Evolutionary conservation across 2,888 invertebrate genomes (phyloP), one percentile per base, ranked within the genome.

Genomic region (Scotopteryx bipunctaria): DNA sequence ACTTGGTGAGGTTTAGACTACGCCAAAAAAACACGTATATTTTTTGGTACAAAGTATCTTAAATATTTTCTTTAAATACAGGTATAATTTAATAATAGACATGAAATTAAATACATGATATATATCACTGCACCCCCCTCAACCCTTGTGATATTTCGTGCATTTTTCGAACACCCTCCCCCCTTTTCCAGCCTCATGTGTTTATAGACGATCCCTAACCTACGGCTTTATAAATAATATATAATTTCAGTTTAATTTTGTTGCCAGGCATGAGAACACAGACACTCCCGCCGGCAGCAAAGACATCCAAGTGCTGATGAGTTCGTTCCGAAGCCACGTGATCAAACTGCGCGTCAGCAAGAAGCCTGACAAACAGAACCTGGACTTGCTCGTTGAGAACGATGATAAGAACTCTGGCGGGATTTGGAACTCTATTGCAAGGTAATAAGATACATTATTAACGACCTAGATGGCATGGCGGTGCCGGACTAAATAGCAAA

Each of bases 371-470:
- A 98, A 96, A 90, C 92, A 94, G 64, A 92, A 95, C 52, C 92
- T 96, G 61, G 98, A 98, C 83, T 90, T 99, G 11, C 91, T 99
- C 1, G 94, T 95, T 0, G 98, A 98, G 61, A 94, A 95, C 49
- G 94, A 94, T 1, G 92, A 94, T 9, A 92, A 92, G 46, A 92
- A 91, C 63, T 81, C 84, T 19, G 87, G 88, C 37, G 97, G 98
- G 9, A 93, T 99, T 57, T 99, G 99, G 99, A 96, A 96, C 79
- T 97, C 98, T 27, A 97, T 98, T 69, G 96, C 98, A 0, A 98
- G 95, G 95, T 97, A 76, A 51, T 16, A 51, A 21, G 15, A 5
- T 5, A 8, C 1, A 32, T 21, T 35, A 14, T 31, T 9, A 2
- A n/a, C 9, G n/a, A 27, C 11, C 16, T 13, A 4, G 19, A 3